Evolutionary conservation across 2,113 vertebrate genomes (phyloP), one percentile per base, ranked within the genome.

Genomic region (Indri indri): DNA sequence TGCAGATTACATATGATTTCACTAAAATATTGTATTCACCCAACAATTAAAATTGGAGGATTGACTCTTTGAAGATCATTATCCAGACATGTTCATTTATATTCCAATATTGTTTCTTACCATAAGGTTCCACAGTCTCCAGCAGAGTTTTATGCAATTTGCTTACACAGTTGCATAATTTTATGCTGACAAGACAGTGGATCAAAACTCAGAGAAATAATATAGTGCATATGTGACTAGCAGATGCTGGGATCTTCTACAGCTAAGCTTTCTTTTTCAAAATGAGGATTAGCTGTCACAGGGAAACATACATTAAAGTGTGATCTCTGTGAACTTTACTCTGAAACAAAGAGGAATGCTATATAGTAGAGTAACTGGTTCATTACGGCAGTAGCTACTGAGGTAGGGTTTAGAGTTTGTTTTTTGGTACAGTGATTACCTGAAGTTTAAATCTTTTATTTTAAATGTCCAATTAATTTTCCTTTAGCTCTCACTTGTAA

Each of bases 121-220:
- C 91, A 85, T 34, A 52, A 98, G 83, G 83, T 54, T 81, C 93
- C 91, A 80, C 0, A 4, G 96, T 22, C 71, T 91, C 91, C 57
- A 6, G 70, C 50, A 97, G 84, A 94, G 79, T 40, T 97, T 84
- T 82, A 65, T 9, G 73, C 74, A 89, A 59, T 83, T 68, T 84
- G 82, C 74, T 95, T 92, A 91, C 50, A 74, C 9, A 30, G 7
- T n/a, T 47, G 77, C 88, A 96, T 68, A 94, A 88, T 77, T 95
- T 98, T 91, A 97, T 85, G 83, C 90, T 96, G 77, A 30, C 76
- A 97, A 90, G 84, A 97, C 34, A 87, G 88, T 82, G 68, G 84
- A 88, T 89, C 95, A 95, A 94, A 98, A 88, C 37, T 81, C 45
- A 71, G 87, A 90, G 37, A 97, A 96, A 87, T 79, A 27, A 93